Conservation (phyloP, 2,888 invertebrate genomes). For the Amiota communis region DNA sequence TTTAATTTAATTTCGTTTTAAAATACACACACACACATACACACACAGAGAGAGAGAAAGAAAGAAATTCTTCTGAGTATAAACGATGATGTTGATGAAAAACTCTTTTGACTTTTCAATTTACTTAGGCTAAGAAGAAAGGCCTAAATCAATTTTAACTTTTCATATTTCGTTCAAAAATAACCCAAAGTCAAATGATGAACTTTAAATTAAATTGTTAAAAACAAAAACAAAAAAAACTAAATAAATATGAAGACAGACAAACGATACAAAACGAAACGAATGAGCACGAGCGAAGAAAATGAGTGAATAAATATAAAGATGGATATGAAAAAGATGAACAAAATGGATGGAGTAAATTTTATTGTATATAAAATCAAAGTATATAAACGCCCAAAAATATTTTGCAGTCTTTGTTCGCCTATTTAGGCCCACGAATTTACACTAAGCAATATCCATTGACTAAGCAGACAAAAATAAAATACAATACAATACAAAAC, state of each 20-base stretch:
- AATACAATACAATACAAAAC: neutral
- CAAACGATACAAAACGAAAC: neutral
- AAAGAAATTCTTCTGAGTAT: too few relatives aligned
- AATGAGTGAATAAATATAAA: too few relatives aligned
- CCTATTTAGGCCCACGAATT: neutral
- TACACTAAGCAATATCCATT: neutral
- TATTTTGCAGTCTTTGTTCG: too few relatives aligned
- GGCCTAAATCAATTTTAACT: conserved; percentile 6
- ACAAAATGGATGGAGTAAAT: too few relatives aligned
- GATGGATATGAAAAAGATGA: too few relatives aligned
- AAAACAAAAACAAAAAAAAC: neutral
- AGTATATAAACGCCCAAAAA: too few relatives aligned
- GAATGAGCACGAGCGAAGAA: too few relatives aligned
- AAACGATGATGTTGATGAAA: neutral
- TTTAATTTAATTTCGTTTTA: too few relatives aligned
- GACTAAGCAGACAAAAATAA: neutral
- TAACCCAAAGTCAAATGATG: conserved; percentile 21
- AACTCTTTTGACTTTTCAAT: conserved; percentile 13
- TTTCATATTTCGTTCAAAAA: neutral
- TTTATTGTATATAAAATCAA: too few relatives aligned
- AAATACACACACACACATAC: too few relatives aligned
- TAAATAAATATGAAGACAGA: conserved; percentile 5
- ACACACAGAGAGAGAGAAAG: too few relatives aligned
- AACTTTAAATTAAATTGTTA: conserved; percentile 24
- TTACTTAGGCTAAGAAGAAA: neutral